Evolutionary conservation across 2,113 vertebrate species (phyloP).

Genomic region (Nyctereutes procyonoides): DNA sequence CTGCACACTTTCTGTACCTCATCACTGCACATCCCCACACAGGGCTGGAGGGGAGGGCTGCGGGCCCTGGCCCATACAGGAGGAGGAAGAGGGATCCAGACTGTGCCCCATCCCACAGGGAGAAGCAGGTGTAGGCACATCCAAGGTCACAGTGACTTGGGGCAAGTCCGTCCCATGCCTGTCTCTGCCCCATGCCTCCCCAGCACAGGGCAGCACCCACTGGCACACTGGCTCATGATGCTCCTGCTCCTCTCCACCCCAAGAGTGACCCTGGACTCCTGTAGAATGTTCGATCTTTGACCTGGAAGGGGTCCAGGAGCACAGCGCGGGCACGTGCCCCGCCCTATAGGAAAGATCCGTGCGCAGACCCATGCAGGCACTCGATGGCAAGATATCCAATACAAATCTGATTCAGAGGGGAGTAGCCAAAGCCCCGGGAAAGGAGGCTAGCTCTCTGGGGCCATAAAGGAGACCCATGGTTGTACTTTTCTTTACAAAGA

Average conservation of each 20-base stretch:
- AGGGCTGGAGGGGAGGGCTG: no score
- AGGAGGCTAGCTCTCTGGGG: not conserved
- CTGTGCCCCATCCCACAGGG: not conserved
- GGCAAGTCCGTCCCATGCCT: not conserved
- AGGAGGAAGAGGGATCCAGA: not conserved
- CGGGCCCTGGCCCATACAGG: fast-evolving
- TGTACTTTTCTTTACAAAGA: not conserved
- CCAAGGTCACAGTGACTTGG: not conserved
- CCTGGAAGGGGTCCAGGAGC: not conserved
- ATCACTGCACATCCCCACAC: not conserved
- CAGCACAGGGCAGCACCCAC: not conserved
- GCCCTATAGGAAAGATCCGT: no score
- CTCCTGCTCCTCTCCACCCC: no score
- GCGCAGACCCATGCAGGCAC: not conserved
- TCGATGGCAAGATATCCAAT: not conserved
- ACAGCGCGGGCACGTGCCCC: not conserved
- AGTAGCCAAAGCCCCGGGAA: not conserved
- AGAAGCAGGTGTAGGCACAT: not conserved
- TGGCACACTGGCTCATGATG: fast-evolving
- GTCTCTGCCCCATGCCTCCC: not conserved
- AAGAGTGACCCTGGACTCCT: not conserved
- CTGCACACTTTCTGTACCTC: not conserved
- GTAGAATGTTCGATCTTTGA: not conserved
- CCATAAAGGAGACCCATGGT: no score
- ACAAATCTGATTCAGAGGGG: not conserved